Base-by-base conservation (phyloP, 2,113 vertebrate genomes). In the Ranitomeya imitator region DNA sequence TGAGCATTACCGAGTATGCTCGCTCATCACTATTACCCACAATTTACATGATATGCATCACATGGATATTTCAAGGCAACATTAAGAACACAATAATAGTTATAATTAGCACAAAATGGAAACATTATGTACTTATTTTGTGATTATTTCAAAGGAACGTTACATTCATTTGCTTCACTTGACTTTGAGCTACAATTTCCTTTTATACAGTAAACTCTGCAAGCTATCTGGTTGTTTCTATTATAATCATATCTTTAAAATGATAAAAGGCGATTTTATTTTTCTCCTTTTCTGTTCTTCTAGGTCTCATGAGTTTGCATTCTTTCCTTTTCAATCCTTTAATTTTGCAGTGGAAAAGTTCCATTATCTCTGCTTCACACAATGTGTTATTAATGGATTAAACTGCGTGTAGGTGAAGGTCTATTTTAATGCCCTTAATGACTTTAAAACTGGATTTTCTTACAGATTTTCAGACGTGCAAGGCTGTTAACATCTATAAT, bases 361-460 rank as follows among this genome's bases (percentile, higher is more conserved):
- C 86, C 86, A 87, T 87, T 87, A 87, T 81, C 86, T 87, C 86
- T 71, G 86, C 78, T 87, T 87, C 78, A 87, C 78, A 80, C 86
- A 87, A 81, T 23, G 23, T 81, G 78, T 87, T 80, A 87, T 87
- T 87, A 87, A 87, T 87, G 86, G 86, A 87, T 87, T 87, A 87
- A 87, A 73, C 86, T 81, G 78, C 18, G 65, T 81, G 86, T 87
- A 87, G 77, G 86, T 87, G 71, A 87, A 87, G 78, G 78, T 87
- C 61, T 71, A 71, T 87, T 87, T 87, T 87, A 80, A 87, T 87
- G 86, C 86, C 59, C 52, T 87, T 87, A 87, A 81, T 87, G 61
- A 87, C 86, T 87, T 87, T 60, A 80, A 87, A 87, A 87, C 45
- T 81, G 31, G 77, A 81, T 87, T 87, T 81, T 51, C 21, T 31